Base-by-base conservation (phyloP, 2,113 vertebrate genomes). In the Caracal caracal region DNA sequence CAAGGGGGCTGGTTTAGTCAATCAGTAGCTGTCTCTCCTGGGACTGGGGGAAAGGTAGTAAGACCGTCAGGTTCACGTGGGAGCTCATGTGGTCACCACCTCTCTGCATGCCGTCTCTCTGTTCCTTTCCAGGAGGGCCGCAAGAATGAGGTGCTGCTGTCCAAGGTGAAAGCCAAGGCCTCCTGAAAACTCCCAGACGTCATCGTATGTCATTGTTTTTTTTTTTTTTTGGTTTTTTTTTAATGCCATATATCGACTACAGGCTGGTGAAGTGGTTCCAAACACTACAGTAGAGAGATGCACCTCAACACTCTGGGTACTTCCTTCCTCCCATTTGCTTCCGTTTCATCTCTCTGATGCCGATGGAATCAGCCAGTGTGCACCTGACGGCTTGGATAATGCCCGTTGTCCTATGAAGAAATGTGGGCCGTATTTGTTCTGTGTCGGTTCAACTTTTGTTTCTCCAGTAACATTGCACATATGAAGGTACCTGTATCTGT, bases 61-160 rank as follows among this genome's bases (percentile, higher is more conserved):
- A 40, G 63, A 73, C 22, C 35, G 0, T 2, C n/a, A 28, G 17
- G 28, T 37, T 35, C 56, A 20, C 1, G 0, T 49, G 47, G 66
- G 3, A 10, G 8, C 88, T 65, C 2, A 10, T 22, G 9, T 13
- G 1, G 19, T 49, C 61, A 26, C 43, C 30, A 22, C 56, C 10
- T 56, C 33, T 84, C 61, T 71, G 22, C 4, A 15, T 63, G 43
- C 53, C 2, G 17, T 94, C 65, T 90, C 30, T 95, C 90, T 94
- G 90, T 98, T 90, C 68, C 22, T 97, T 96, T 70, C 56, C 98
- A 99, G 99, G 99, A 99, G 95, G 99, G 99, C 97, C 99, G 99
- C 22, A 99, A 99, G 98, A 99, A 99, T 0, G 99, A 99, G 98
- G 98, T 99, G 97, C 98, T 99, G 89, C 98, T 99, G 88, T 99